Percentiles rank a stretch among this genome's conserved stretches.
Evolutionary conservation across 1,140 invertebrate genomes (phyloP).

Genomic region (roundworm (Caenorhabditis elegans)): WBcel235 BX284605.5:14450501-14451000

Average conservation of each 20-base stretch:
- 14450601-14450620: conserved; percentile 75
- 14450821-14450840: conserved; percentile 83
- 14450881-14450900: conserved; percentile 84
- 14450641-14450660: conserved; percentile 56
- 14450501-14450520: conserved; percentile 69
- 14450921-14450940: background rate
- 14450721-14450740: background rate
- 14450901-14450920: conserved; percentile 76
- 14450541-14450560: conserved; percentile 67
- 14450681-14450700: conserved; percentile 79
- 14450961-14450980: conserved; percentile 32
- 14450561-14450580: conserved; percentile 78
- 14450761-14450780: conserved; percentile 74
- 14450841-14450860: conserved; percentile 79
- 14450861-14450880: conserved; percentile 85
- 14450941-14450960: conserved; percentile 10
- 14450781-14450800: conserved; percentile 94
- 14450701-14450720: conserved; percentile 78
- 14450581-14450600: conserved; percentile 78
- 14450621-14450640: conserved; percentile 71
- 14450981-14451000: conserved; percentile 39
- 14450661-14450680: conserved; percentile 68
- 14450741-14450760: background rate
- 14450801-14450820: conserved; percentile 81
- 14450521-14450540: conserved; percentile 66